Conservation (phyloP, 2,888 invertebrate species). For the Hemistola chrysoprasaria region DNA sequence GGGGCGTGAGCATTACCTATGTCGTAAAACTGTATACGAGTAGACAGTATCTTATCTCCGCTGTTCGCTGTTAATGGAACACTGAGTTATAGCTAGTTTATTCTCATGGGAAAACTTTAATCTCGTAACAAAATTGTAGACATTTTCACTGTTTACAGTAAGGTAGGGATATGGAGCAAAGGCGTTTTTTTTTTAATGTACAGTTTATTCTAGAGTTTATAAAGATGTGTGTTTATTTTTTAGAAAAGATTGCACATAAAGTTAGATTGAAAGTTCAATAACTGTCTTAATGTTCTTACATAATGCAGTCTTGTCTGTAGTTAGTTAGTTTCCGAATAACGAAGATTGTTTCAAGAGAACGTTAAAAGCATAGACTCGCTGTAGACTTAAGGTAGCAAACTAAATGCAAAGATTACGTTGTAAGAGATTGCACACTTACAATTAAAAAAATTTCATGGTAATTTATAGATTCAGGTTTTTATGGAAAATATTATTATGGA, state of each 20-base stretch:
- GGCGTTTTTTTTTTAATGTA: too few species aligned
- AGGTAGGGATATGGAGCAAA: too few species aligned
- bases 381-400: constrained; percentile 37
- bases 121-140: too few species aligned
- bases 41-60: background rate
- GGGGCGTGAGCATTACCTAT: background rate
- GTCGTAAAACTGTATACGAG: background rate
- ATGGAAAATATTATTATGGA: too few species aligned
- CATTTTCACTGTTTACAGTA: too few species aligned
- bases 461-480: background rate
- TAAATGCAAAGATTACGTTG: constrained; percentile 43
- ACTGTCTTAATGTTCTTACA: background rate
- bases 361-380: constrained; percentile 44
- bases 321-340: background rate
- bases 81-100: too few species aligned
- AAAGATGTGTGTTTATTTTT: too few species aligned
- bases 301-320: constrained; percentile 2
- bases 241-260: too few species aligned
- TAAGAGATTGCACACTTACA: constrained; percentile 19
- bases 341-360: constrained; percentile 9
- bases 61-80: too few species aligned
- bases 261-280: too few species aligned
- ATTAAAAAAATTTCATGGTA: constrained; percentile 14
- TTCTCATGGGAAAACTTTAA: too few species aligned
- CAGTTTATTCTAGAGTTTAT: too few species aligned